Evolutionary conservation across 2,888 invertebrate species (phyloP), one percentile per base, ranked within the genome.

Genomic region (Lepidochitona cinerea): DNA sequence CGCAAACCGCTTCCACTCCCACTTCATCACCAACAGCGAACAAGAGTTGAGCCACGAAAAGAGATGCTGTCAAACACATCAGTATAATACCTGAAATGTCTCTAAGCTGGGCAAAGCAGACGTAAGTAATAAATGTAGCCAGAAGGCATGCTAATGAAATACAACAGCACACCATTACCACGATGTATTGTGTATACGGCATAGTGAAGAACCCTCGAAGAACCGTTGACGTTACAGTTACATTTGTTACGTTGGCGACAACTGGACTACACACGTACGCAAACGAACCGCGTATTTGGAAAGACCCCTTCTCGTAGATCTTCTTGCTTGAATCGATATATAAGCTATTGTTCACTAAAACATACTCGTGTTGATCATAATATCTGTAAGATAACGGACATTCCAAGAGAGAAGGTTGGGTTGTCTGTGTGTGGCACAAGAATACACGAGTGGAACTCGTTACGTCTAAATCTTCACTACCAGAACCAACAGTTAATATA

Each of bases 11-110:
- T 49, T 49, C 26, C 5, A 68, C 32, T 5, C 49, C 41, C 37
- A 49, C 49, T 23, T 29, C 23, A 32, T 68, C 49, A 2, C 68
- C 68, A 5, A 29, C 37, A 6, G 32, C 35, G 29, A 41, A 68
- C 12, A 68, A 23, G 1, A 37, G 32, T 29, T 41, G 37, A 2
- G 68, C 68, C 29, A 68, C n/a, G 23, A 49, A 41, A 1, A 68
- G 29, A 37, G 68, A 35, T 1, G 49, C 68, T 18, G 68, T 49
- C 14, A 68, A 49, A 49, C 37, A 68, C 68, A 68, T 68, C 9
- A 41, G 23, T 1, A 41, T 68, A 49, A 68, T 29, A 14, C 68
- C 68, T n/a, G 68, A 36, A n/a, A 49, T 36, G 49, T 37, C 36
- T 18, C 49, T n/a, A 26, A 68, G 29, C 18, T 36, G 32, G 41